phyloP scores from a whole-genome alignment of 2,113 vertebrate genomes.

The Alethe castanea region DNA sequence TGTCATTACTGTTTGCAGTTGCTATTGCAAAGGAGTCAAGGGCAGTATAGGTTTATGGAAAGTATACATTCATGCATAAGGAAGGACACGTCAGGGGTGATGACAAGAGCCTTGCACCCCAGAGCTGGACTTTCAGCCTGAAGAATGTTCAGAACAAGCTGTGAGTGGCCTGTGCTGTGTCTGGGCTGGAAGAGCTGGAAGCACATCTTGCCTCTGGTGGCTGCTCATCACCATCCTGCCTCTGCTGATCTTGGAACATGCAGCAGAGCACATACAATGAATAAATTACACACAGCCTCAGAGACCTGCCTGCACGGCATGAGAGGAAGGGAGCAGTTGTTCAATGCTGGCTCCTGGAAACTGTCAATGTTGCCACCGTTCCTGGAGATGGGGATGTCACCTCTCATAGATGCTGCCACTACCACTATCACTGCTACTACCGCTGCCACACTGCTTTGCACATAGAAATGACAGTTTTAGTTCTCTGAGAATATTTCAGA shows the following conservation, averaged over 20 bases:
- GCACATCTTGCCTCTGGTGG: not conserved
- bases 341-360: not conserved
- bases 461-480: not conserved
- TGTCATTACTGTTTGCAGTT: not conserved
- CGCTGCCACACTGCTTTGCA: not conserved
- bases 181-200: not conserved
- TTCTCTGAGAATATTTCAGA: not conserved
- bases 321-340: not conserved
- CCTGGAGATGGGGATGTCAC: not conserved
- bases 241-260: not conserved
- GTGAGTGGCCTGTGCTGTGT: rapidly evolving
- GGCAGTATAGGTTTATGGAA: rapidly evolving
- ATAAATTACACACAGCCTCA: not conserved
- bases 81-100: not conserved
- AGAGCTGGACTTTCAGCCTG: not conserved
- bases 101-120: rapidly evolving
- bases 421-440: not conserved
- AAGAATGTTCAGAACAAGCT: not conserved
- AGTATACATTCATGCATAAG: not conserved
- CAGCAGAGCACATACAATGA: not conserved
- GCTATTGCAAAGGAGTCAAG: not conserved
- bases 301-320: rapidly evolving
- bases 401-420: not conserved
- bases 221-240: rapidly evolving
- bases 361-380: not conserved